A percentile compares a stretch with the other conserved stretches of the same genome.
Evolutionary conservation across 2,888 invertebrate genomes (phyloP).

Genomic region (Epistrophe grossulariae): DNA sequence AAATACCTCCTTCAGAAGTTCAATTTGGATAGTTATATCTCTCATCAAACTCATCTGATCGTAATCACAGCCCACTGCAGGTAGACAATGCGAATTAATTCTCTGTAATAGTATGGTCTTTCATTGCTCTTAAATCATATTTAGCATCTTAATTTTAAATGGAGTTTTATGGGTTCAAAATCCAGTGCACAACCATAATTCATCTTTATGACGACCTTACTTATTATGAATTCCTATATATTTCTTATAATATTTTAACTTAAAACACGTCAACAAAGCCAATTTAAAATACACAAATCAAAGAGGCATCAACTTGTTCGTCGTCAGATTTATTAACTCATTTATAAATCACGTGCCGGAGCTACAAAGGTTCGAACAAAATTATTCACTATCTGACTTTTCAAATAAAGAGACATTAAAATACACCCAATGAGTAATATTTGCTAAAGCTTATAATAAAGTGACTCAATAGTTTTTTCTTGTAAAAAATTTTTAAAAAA

Average conservation of each 20-base stretch:
- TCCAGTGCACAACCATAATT: neutral
- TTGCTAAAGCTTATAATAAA: neutral
- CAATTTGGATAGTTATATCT: neutral
- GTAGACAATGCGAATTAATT: neutral
- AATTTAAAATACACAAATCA: conserved; percentile 35
- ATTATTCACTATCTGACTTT: neutral
- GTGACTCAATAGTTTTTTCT: conserved; percentile 8
- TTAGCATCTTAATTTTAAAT: conserved; percentile 7
- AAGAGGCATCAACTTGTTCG: neutral
- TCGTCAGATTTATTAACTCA: conserved; percentile 19
- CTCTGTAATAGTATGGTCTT: neutral
- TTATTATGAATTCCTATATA: neutral
- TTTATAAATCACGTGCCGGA: conserved; percentile 27
- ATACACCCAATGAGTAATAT: conserved; percentile 13
- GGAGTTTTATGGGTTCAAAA: neutral
- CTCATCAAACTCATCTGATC: too few relatives aligned
- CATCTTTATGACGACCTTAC: neutral
- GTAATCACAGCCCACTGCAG: too few relatives aligned
- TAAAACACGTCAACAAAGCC: conserved; percentile 7
- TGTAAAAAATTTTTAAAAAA: neutral
- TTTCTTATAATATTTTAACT: conserved; percentile 3
- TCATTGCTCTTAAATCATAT: neutral
- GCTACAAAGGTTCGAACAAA: neutral
- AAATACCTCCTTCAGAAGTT: too few relatives aligned
- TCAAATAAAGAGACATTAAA: neutral